These are phyloP conservation scores for Clarias pachynema DNA, from an alignment of 2,797 vertebrate species.

Conservation along the genomic window DNA sequence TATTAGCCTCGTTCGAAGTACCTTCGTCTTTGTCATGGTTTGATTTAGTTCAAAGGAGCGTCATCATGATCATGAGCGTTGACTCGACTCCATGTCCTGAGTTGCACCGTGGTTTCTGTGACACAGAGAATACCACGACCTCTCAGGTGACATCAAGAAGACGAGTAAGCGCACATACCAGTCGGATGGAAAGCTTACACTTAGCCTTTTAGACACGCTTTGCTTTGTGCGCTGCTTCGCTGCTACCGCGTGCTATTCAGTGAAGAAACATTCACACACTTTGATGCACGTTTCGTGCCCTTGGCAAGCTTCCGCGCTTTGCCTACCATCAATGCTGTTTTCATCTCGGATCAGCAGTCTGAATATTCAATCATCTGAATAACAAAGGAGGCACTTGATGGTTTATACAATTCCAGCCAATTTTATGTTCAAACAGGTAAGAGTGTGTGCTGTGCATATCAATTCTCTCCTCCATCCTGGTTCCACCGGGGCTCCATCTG, in stretches of 20 bases:
- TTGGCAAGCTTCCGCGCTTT: not conserved
- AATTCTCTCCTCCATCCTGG: not conserved
- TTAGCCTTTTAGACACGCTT: not conserved
- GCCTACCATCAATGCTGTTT: not conserved
- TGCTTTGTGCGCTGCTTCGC: not conserved
- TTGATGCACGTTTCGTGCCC: not conserved
- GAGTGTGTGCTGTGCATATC: not conserved
- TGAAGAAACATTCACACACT: not conserved
- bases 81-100: not conserved
- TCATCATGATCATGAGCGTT: not conserved
- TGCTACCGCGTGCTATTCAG: not conserved
- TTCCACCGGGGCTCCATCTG: not conserved
- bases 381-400: not conserved
- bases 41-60: not conserved
- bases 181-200: not conserved
- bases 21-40: not conserved
- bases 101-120: not conserved
- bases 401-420: not conserved
- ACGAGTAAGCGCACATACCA: not conserved
- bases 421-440: not conserved
- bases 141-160: not conserved
- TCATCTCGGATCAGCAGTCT: not conserved
- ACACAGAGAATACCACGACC: not conserved
- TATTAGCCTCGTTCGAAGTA: not conserved
- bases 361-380: not conserved